phyloP scores from a whole-genome alignment of 1,140 invertebrate genomes.

The Pogonomyrmex barbatus region DNA sequence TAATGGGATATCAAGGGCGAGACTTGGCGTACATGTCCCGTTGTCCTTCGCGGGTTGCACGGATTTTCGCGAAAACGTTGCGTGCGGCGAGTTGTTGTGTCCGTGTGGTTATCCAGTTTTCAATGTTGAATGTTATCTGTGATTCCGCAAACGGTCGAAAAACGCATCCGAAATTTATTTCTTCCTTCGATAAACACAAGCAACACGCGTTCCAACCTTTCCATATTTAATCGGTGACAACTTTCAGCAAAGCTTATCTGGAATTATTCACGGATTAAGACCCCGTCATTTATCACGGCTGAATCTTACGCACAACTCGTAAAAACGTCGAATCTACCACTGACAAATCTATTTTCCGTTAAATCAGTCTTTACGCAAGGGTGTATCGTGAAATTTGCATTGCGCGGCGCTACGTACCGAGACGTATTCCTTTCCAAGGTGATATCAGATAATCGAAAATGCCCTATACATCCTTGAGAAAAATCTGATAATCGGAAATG shows the following conservation, averaged over 20 bases:
- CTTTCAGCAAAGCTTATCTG: background rate
- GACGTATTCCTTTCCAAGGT: background rate
- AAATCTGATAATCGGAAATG: constrained; percentile 43
- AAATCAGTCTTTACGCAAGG: background rate
- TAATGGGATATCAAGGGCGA: constrained; percentile 62
- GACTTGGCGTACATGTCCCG: constrained; percentile 38
- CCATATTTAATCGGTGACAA: background rate
- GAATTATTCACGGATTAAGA: background rate
- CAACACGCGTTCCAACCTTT: background rate
- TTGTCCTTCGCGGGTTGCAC: constrained; percentile 15
- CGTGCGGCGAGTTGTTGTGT: no score
- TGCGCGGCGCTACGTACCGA: background rate
- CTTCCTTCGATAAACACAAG: background rate
- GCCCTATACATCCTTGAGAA: constrained; percentile 5
- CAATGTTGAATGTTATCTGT: background rate
- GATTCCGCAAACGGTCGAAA: background rate
- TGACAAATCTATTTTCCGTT: background rate
- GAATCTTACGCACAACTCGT: background rate
- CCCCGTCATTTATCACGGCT: background rate
- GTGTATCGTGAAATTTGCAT: constrained; percentile 31
- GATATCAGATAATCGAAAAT: constrained; percentile 25
- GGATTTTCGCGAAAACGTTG: constrained; percentile 43
- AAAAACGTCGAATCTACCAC: background rate
- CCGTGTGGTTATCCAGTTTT: background rate
- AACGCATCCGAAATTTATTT: background rate